phyloP scores from a whole-genome alignment of 2,888 invertebrate species.

The Agrotis clavis region DNA sequence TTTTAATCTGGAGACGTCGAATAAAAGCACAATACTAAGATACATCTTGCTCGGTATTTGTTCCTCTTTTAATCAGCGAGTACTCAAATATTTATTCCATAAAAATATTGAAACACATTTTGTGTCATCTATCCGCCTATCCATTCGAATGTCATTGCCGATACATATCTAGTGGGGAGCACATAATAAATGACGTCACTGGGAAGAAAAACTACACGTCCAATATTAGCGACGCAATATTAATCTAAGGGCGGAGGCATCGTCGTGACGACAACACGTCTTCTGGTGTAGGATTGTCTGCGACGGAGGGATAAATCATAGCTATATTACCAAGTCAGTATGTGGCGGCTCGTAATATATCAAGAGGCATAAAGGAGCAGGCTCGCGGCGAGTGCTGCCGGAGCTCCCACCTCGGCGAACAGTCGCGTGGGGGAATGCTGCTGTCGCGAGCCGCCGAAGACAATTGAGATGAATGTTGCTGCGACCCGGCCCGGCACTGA shows the following conservation, averaged over 20 bases:
- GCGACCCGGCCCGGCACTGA: conserved; percentile 18
- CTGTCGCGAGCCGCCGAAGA: conserved; percentile 48
- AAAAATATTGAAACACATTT: conserved; percentile 49
- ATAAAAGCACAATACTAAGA: conserved; percentile 87
- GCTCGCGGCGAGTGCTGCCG: conserved; percentile 64
- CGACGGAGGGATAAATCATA: conserved; percentile 82
- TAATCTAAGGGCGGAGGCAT: conserved; percentile 76
- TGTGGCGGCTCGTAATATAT: conserved; percentile 81
- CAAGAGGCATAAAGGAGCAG: conserved; percentile 80
- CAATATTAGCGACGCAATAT: conserved; percentile 76
- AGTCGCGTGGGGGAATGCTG: conserved; percentile 66
- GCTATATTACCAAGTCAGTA: conserved; percentile 83
- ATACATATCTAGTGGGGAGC: conserved; percentile 53
- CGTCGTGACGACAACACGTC: conserved; percentile 75
- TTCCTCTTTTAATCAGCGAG: conserved; percentile 82
- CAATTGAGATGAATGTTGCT: conserved; percentile 75
- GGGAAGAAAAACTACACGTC: conserved; percentile 77
- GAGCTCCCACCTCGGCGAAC: conserved; percentile 67
- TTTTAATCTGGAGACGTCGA: conserved; percentile 89
- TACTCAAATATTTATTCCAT: conserved; percentile 69
- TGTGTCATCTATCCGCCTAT: conserved; percentile 21
- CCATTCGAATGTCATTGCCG: conserved; percentile 23
- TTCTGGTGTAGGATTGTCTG: conserved; percentile 77
- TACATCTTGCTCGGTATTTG: conserved; percentile 81
- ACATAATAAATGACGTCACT: conserved; percentile 71